phyloP scores from a whole-genome alignment of 2,113 vertebrate genomes.

The Nanorana parkeri region DNA sequence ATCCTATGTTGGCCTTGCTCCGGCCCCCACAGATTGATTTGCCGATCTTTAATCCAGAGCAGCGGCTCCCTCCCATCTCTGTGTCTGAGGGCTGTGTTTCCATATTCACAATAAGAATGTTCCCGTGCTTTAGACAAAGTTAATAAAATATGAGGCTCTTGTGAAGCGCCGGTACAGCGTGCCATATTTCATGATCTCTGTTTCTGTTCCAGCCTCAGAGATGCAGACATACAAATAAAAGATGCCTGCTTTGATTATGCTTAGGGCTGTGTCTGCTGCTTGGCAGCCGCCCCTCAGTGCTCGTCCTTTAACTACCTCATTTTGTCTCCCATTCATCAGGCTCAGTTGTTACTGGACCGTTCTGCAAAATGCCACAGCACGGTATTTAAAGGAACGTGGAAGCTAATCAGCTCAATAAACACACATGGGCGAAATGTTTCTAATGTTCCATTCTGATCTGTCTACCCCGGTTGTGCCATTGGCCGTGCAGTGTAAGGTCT shows the following conservation, averaged over 20 bases:
- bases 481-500: too few species aligned
- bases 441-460: too few species aligned
- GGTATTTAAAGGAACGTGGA: too few species aligned
- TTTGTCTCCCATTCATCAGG: conserved; percentile 17
- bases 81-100: conserved; percentile 1
- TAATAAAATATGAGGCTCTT: conserved; percentile 9
- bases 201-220: background rate
- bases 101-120: background rate
- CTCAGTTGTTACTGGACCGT: too few species aligned
- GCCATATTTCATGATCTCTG: background rate
- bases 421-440: too few species aligned
- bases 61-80: background rate
- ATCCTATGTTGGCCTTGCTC: too few species aligned
- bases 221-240: background rate
- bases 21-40: too few species aligned
- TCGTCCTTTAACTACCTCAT: conserved; percentile 15
- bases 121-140: background rate
- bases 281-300: conserved; percentile 26
- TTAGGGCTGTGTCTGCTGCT: background rate
- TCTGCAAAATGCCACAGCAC: too few species aligned
- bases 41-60: too few species aligned
- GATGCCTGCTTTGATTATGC: background rate
- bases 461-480: too few species aligned
- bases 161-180: background rate
- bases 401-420: too few species aligned